Evolutionary conservation across 1,140 invertebrate species (phyloP).

Genomic region (Harpegnathos saltator): DNA sequence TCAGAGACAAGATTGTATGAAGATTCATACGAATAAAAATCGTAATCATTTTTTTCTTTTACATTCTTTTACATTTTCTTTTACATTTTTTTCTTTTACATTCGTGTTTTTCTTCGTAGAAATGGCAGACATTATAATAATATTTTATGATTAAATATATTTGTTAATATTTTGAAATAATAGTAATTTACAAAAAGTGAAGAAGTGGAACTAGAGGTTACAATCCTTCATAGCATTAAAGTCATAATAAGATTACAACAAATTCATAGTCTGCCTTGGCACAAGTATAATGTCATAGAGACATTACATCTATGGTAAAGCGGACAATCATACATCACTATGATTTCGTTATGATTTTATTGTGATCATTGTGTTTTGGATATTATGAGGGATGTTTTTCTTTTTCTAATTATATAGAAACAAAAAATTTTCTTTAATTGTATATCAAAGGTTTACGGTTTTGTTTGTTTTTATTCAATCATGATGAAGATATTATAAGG

Average conservation of each 20-base stretch:
- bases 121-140: conserved; percentile 26
- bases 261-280: too few relatives aligned
- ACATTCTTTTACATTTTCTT: too few relatives aligned
- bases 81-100: conserved; percentile 14
- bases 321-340: too few relatives aligned
- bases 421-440: conserved; percentile 12
- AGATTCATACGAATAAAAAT: conserved; percentile 20
- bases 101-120: conserved; percentile 22
- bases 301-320: too few relatives aligned
- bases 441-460: conserved; percentile 18
- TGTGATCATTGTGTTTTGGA: too few relatives aligned
- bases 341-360: too few relatives aligned
- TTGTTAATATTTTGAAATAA: neutral
- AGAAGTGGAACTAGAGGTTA: conserved; percentile 4
- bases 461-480: conserved; percentile 18
- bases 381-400: too few relatives aligned
- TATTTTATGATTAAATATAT: conserved; percentile 35
- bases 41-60: neutral
- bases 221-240: too few relatives aligned
- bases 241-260: too few relatives aligned
- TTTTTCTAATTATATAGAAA: too few relatives aligned
- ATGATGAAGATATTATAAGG: conserved; percentile 25
- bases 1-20: conserved; percentile 48
- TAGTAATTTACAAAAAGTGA: conserved; percentile 30
- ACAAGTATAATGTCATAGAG: too few relatives aligned